These are phyloP conservation scores for Idaea biselata DNA, from an alignment of 2,888 invertebrate genomes.

Conservation along the genomic window DNA sequence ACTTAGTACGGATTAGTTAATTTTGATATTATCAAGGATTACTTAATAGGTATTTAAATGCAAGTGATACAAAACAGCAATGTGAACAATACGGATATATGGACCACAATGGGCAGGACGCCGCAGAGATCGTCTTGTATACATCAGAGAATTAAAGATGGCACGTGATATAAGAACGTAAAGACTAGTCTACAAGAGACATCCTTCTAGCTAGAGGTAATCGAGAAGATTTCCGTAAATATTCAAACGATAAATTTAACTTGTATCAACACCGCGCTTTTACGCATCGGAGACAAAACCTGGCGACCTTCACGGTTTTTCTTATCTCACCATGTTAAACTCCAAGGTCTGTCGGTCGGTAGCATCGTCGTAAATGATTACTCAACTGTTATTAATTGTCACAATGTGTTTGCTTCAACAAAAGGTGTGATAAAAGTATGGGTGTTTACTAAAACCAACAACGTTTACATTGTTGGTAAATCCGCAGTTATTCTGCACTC, in stretches of 20 bases:
- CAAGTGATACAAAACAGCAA: conserved; percentile 12
- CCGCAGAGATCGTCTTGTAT: conserved; percentile 9
- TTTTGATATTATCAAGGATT: background rate
- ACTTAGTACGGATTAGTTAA: background rate
- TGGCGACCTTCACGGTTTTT: background rate
- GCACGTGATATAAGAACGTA: conserved; percentile 25
- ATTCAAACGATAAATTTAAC: background rate
- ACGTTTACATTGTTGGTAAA: background rate
- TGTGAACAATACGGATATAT: conserved; percentile 16
- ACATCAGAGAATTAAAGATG: conserved; percentile 17
- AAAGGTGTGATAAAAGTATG: background rate
- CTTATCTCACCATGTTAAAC: background rate
- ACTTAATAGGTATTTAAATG: background rate
- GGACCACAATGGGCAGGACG: conserved; percentile 14
- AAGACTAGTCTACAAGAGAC: conserved; percentile 14
- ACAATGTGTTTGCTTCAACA: background rate
- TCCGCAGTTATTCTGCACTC: conserved; percentile 22
- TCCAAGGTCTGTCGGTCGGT: background rate
- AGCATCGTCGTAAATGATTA: background rate
- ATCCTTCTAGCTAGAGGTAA: background rate
- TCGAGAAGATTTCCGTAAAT: background rate
- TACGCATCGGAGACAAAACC: background rate
- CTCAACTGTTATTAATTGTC: background rate
- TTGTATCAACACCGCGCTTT: background rate
- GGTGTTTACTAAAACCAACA: background rate